Conservation (phyloP, 2,113 vertebrate species). For the Chaenocephalus aceratus region DNA sequence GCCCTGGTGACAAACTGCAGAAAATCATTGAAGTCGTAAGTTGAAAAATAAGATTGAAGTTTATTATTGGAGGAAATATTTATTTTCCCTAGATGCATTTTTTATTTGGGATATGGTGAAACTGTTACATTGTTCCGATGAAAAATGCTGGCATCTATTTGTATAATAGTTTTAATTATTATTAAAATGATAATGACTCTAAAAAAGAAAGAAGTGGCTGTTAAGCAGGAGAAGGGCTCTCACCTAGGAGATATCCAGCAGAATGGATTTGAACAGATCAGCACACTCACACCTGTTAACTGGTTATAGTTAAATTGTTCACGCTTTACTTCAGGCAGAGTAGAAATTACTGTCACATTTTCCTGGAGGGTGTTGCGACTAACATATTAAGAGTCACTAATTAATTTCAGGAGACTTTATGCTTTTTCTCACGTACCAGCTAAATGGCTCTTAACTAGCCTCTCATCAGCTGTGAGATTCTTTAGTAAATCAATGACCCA, state of each 20-base stretch:
- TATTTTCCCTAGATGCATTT: background rate
- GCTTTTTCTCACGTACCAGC: background rate
- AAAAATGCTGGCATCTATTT: background rate
- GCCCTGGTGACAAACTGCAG: constrained; percentile 17
- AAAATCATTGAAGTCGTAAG: constrained; percentile 1
- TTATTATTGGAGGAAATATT: constrained; percentile 20
- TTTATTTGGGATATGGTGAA: constrained; percentile 11
- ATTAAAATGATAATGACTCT: background rate
- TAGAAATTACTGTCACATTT: background rate
- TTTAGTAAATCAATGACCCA: constrained; percentile 3
- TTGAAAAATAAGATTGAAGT: constrained; percentile 16
- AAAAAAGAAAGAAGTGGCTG: background rate
- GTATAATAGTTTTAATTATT: constrained; percentile 3
- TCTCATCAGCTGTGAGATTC: background rate
- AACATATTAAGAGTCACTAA: background rate
- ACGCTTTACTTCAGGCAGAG: background rate
- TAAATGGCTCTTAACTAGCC: background rate
- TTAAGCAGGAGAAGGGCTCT: background rate
- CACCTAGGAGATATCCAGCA: background rate
- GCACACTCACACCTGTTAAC: constrained; percentile 1
- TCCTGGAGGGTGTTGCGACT: background rate
- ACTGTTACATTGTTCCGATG: constrained; percentile 9
- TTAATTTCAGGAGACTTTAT: background rate
- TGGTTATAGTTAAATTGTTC: background rate
- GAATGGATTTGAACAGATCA: background rate